Conservation (phyloP, 2,113 vertebrate species). For the Telmatochromis bifrenatus region DNA sequence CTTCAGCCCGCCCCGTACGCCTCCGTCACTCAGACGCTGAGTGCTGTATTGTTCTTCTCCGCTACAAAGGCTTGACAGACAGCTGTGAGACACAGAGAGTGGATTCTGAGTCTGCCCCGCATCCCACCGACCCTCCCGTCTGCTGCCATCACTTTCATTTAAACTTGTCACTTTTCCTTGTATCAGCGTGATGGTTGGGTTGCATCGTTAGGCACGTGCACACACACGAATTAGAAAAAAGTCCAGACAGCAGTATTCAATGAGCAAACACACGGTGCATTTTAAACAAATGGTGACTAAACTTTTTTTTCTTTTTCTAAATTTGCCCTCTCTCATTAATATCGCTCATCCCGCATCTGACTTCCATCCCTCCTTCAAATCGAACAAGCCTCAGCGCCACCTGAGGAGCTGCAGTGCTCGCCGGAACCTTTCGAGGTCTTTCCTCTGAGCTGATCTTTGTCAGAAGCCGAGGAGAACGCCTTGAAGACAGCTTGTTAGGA, state of each 20-base stretch:
- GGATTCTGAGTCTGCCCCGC: neutral
- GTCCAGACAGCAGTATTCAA: neutral
- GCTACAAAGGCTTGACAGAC: conserved; percentile 34
- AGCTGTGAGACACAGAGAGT: neutral
- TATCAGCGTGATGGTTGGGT: neutral
- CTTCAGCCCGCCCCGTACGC: conserved; percentile 4
- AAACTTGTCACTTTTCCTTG: neutral
- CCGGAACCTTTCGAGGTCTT: neutral
- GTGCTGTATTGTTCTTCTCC: conserved; percentile 29
- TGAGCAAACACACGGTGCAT: neutral
- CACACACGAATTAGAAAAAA: neutral
- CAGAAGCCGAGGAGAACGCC: neutral
- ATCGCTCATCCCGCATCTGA: neutral
- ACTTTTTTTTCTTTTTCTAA: neutral
- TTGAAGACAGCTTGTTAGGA: neutral
- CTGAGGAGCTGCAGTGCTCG: neutral
- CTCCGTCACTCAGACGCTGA: conserved; percentile 38
- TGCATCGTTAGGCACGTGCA: neutral
- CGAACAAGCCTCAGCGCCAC: neutral
- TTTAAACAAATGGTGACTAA: neutral
- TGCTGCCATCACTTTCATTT: neutral
- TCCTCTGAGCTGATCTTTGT: neutral
- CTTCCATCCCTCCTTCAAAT: neutral
- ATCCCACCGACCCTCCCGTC: neutral
- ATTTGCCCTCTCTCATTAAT: neutral